phyloP scores from a whole-genome alignment of 2,797 vertebrate genomes.

The Oreonectes daqikongensis region DNA sequence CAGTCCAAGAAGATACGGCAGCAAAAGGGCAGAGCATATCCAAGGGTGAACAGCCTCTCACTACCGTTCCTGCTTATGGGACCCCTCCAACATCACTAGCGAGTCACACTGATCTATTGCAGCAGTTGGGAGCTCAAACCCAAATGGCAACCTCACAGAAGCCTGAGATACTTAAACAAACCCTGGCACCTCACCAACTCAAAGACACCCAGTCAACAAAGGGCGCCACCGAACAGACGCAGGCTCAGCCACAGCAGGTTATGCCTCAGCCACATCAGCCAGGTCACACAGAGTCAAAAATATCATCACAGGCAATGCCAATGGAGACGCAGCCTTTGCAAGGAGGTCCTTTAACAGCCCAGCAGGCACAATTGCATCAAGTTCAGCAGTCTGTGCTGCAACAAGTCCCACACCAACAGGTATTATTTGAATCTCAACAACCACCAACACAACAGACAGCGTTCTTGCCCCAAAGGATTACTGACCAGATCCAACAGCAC shows the following conservation, averaged over 20 bases:
- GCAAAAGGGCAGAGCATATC: conserved; percentile 57
- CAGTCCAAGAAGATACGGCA: conserved; percentile 56
- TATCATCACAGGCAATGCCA: conserved; percentile 26
- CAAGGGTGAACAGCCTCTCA: conserved; percentile 55
- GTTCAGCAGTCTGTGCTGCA: conserved; percentile 45
- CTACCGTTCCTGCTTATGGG: conserved; percentile 63
- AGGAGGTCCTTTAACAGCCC: neutral
- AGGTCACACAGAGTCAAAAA: conserved; percentile 19
- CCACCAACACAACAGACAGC: conserved; percentile 31
- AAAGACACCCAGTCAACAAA: conserved; percentile 37
- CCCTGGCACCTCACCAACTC: conserved; percentile 28
- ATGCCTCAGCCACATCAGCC: conserved; percentile 47
- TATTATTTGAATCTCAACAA: conserved; percentile 42
- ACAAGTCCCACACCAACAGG: conserved; percentile 44
- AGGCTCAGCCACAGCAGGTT: conserved; percentile 59
- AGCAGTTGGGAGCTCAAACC: conserved; percentile 36
- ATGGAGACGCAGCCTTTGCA: conserved; percentile 12
- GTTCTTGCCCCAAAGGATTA: conserved; percentile 42
- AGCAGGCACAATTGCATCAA: conserved; percentile 27
- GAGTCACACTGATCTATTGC: conserved; percentile 54
- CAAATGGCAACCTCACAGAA: conserved; percentile 17
- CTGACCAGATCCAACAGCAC: conserved; percentile 41
- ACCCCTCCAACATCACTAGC: conserved; percentile 57
- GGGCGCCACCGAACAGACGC: conserved; percentile 20
- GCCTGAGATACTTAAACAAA: conserved; percentile 35